Evolutionary conservation across 2,113 vertebrate species (phyloP), one percentile per base, ranked within the genome.

Genomic region (Thunnus thynnus): DNA sequence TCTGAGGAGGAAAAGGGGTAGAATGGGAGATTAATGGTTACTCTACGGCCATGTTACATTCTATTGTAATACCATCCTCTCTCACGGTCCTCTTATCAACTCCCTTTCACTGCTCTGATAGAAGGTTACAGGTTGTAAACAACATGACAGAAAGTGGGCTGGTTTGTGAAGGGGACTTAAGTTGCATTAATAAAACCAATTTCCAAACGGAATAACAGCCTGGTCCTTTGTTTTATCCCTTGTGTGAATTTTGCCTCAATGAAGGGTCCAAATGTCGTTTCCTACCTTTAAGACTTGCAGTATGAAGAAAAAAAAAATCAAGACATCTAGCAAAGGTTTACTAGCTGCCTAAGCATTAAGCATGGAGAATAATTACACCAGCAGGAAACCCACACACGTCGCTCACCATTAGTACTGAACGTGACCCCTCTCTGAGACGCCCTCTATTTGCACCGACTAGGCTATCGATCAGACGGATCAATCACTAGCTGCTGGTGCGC

Each of bases 381-480:
- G 71, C 0, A 12, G 27, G 36, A 73, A 51, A 11, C 54, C 16
- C 27, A 20, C 72, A 57, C 56, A 54, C 1, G 63, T 55, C 77
- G 25, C 22, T 76, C 66, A 78, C 81, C 78, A 91, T 88, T 90
- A 89, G 78, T 60, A 82, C 85, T 25, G 61, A 52, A 61, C 2
- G 3, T 67, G 81, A 90, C 90, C 80, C 79, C 76, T 76, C 79
- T 86, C 83, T 55, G 14, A 68, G 76, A 77, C 57, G 20, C 41
- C 60, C 58, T 67, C 66, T 62, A 60, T 76, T 50, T 77, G 78
- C 36, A 82, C 83, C 52, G 63, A 72, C 52, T 83, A 25, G 57
- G 75, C 81, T 90, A 95, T 89, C 81, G 92, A 96, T 94, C 90
- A 85, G 86, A 82, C 25, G 75, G 91, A 95, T 94, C 93, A 93